Conservation (phyloP, 2,888 invertebrate genomes). For the Athalia circularis region DNA sequence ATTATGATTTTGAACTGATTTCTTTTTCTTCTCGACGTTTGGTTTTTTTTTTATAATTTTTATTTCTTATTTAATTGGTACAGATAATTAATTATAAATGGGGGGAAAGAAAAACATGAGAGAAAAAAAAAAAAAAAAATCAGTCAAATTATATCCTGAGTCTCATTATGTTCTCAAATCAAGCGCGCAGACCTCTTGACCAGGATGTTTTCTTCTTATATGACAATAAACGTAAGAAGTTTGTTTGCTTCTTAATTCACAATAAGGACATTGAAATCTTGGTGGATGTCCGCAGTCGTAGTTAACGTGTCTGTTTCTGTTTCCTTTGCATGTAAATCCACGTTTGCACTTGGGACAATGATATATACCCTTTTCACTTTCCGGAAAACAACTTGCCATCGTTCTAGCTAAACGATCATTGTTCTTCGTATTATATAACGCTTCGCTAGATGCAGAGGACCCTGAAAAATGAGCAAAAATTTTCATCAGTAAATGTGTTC, state of each 20-base stretch:
- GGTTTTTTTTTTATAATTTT: not conserved
- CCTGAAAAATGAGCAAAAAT: constrained; percentile 26
- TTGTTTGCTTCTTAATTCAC: constrained; percentile 68
- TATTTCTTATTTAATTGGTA: constrained; percentile 44
- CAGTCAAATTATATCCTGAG: not conserved
- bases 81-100: not conserved
- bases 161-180: constrained; percentile 50
- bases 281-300: constrained; percentile 72
- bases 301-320: constrained; percentile 68
- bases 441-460: not conserved
- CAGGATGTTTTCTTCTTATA: constrained; percentile 68
- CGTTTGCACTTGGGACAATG: constrained; percentile 65
- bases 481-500: constrained; percentile 1
- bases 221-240: constrained; percentile 71
- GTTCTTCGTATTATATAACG: not conserved
- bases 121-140: not conserved
- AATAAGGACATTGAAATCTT: constrained; percentile 72
- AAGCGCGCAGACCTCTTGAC: constrained; percentile 56
- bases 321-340: constrained; percentile 64
- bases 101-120: not conserved
- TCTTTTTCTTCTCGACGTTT: too few species aligned
- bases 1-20: too few species aligned
- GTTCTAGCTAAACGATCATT: not conserved
- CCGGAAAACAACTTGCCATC: not conserved
- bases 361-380: constrained; percentile 44